Evolutionary conservation across 2,888 invertebrate genomes (phyloP).

Genomic region (Liodrosophila aerea): DNA sequence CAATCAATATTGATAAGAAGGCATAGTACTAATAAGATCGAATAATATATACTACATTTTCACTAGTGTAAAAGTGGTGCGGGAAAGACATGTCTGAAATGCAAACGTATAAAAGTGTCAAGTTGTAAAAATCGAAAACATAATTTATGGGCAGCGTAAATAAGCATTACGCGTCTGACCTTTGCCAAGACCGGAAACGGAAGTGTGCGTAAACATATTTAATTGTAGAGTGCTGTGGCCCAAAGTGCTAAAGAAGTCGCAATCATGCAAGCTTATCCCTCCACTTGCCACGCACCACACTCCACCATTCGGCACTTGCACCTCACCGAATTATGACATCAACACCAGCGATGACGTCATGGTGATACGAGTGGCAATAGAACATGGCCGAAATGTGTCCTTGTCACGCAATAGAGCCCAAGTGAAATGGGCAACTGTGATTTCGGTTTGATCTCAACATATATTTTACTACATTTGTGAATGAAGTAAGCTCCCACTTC

Average conservation of each 20-base stretch:
- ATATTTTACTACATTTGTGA: not conserved
- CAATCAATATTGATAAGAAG: too few species aligned
- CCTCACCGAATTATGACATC: conserved; percentile 60
- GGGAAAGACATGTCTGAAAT: too few species aligned
- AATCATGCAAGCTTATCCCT: not conserved
- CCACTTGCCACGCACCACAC: not conserved
- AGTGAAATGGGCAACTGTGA: conserved; percentile 44
- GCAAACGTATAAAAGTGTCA: conserved; percentile 47
- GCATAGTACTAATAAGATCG: too few species aligned
- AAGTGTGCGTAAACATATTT: conserved; percentile 67
- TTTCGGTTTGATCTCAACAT: conserved; percentile 16
- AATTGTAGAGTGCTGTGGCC: conserved; percentile 61
- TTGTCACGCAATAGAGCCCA: conserved; percentile 51
- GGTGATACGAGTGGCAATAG: conserved; percentile 26
- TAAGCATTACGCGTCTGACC: conserved; percentile 26
- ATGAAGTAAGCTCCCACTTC: not conserved
- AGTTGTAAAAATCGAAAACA: conserved; percentile 52
- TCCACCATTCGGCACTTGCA: not conserved
- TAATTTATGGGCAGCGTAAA: conserved; percentile 26
- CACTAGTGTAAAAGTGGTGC: too few species aligned
- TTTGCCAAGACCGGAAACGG: conserved; percentile 57
- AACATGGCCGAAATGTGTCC: conserved; percentile 44
- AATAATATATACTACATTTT: too few species aligned
- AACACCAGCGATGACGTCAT: conserved; percentile 56
- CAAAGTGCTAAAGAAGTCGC: not conserved